Base-by-base conservation (phyloP, 1,140 invertebrate species). In the Drosophila fuyamai region DNA sequence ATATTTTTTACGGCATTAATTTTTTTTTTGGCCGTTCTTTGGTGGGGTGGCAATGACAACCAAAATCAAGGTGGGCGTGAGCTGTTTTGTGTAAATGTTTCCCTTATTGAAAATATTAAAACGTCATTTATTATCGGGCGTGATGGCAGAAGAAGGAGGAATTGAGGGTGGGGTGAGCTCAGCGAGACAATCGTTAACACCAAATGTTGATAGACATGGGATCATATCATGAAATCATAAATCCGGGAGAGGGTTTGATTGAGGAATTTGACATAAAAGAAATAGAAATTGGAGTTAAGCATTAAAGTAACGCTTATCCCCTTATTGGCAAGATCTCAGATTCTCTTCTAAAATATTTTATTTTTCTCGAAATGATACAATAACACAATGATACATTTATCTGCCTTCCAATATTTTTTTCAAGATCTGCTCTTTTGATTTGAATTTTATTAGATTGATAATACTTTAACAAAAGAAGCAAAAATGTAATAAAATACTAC, bases 61-160 rank as follows among this genome's bases (percentile, higher is more conserved):
- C 18, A 59, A 70, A 68, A 41, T 35, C 40, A 46, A 76, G 75
- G 76, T 77, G 84, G 84, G 84, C 79, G 84, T 89, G 60, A 54
- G 66, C 48, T 85, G 77, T 89, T 90, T 81, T 73, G 70, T 59
- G 57, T 71, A 62, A 81, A 55, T 60, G 81, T 71, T 53, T 60
- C 65, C 57, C 46, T 83, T 84, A 88, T 90, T 86, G 88, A 91
- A 91, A 88, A 91, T 81, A 91, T 91, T 91, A 91, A 91, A 91
- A 84, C 76, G 60, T 68, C 82, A 90, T 91, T 91, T 84, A 66
- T 91, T 78, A 80, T 59, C 50, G 43, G 51, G 23, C 54, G 47
- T 53, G 48, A 56, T 58, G 40, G 16, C 16, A 36, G 9, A 36
- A 54, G 40, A 44, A 54, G 35, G 38, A 46, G 38, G 18, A 8